Conservation (phyloP, 2,888 invertebrate species). For the Thecophora atra region DNA sequence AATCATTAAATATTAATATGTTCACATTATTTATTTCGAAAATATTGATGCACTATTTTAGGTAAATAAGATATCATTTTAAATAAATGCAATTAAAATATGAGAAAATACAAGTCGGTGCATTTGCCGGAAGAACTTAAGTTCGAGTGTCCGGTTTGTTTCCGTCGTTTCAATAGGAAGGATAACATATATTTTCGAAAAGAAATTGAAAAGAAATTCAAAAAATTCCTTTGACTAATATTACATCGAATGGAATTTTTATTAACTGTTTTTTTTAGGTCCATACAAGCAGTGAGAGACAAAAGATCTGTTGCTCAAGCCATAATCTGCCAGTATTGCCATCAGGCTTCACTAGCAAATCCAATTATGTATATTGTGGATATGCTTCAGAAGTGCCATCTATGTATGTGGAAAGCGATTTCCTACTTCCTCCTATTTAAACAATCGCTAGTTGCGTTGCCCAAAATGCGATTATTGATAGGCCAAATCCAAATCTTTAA, state of each 20-base stretch:
- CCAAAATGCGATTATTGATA: no score
- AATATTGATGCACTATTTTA: slow-evolving; percentile 37
- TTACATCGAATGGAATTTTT: no score
- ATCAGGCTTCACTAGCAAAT: slow-evolving; percentile 48
- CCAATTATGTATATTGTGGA: slow-evolving; percentile 48
- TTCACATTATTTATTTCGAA: slow-evolving; percentile 39
- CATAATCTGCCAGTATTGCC: slow-evolving; percentile 47
- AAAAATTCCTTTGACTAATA: no score
- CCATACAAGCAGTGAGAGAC: slow-evolving; percentile 44
- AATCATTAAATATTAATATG: slow-evolving; percentile 22
- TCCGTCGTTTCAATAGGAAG: slow-evolving; percentile 45
- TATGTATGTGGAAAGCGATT: slow-evolving; percentile 47
- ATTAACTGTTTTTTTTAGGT: slow-evolving; percentile 27
- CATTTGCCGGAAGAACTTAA: slow-evolving; percentile 48
- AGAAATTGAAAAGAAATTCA: no score
- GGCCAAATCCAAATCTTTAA: no score
- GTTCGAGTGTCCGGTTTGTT: slow-evolving; percentile 46
- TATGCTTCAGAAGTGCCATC: slow-evolving; percentile 46
- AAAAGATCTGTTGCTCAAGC: slow-evolving; percentile 38
- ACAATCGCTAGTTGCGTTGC: no score
- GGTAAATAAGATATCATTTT: slow-evolving; percentile 30
- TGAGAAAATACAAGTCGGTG: slow-evolving; percentile 43
- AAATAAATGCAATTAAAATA: slow-evolving; percentile 29
- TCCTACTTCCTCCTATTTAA: slow-evolving; percentile 45
- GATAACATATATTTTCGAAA: slow-evolving; percentile 40